Conservation (phyloP, 2,797 vertebrate species). For the Pempheris klunzingeri region DNA sequence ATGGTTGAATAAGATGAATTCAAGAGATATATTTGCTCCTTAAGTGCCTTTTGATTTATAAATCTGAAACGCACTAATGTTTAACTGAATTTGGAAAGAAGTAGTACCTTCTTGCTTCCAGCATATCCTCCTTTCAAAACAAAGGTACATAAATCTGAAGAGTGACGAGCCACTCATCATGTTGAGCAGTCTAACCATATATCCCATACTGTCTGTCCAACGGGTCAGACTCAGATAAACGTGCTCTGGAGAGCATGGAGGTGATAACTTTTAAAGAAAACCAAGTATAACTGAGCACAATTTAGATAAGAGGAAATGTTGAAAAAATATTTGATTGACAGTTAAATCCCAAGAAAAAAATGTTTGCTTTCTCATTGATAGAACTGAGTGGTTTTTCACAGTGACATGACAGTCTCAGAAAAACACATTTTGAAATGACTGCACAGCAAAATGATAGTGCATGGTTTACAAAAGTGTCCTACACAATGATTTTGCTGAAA, state of each 20-base stretch:
- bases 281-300: no score
- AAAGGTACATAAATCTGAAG: constrained; percentile 16
- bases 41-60: constrained; percentile 24
- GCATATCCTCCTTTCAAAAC: not conserved
- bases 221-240: not conserved
- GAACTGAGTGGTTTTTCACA: not conserved
- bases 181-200: not conserved
- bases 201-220: not conserved
- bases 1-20: constrained; percentile 26
- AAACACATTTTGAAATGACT: not conserved
- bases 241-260: not conserved
- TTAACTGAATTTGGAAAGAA: constrained; percentile 15
- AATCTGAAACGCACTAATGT: constrained; percentile 18
- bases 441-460: not conserved
- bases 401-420: not conserved
- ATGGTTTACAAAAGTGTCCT: not conserved
- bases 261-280: no score
- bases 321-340: not conserved
- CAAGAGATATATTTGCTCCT: constrained; percentile 23
- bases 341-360: not conserved
- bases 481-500: no score
- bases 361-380: not conserved
- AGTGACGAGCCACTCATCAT: not conserved
- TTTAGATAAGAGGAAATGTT: not conserved
- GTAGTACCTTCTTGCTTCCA: constrained; percentile 6